Evolutionary conservation across 2,888 invertebrate species (phyloP).

Genomic region (Zeuzera pyrina): DNA sequence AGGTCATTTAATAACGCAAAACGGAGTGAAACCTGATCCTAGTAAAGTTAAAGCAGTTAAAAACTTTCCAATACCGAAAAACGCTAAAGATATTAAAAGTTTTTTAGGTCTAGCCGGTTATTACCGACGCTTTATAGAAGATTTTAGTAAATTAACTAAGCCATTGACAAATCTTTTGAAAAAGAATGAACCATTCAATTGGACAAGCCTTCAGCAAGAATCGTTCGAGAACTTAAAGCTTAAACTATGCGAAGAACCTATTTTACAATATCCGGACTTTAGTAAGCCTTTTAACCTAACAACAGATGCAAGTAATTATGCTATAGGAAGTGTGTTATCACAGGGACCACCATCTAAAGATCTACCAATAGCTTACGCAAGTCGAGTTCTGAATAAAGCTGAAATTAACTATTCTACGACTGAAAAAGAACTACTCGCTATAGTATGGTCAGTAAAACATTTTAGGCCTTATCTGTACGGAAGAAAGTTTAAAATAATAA

Average conservation of each 20-base stretch:
- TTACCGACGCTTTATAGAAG: conserved; percentile 26
- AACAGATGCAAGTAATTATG: conserved; percentile 1
- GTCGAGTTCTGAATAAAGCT: not conserved
- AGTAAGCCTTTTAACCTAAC: not conserved
- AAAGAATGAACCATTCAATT: conserved; percentile 7
- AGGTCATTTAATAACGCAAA: conserved; percentile 20
- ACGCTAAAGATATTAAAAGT: conserved; percentile 8
- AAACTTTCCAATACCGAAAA: conserved; percentile 11
- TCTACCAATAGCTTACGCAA: not conserved
- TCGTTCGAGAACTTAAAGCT: conserved; percentile 2
- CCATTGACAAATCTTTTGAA: conserved; percentile 6
- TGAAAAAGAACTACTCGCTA: not conserved
- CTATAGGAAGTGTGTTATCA: conserved; percentile 1
- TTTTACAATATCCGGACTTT: conserved; percentile 1
- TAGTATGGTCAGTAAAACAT: conserved; percentile 5
- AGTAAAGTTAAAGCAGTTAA: conserved; percentile 12
- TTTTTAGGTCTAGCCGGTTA: conserved; percentile 19
- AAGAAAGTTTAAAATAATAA: not conserved
- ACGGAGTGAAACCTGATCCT: conserved; percentile 22
- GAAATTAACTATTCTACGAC: not conserved
- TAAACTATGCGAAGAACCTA: not conserved
- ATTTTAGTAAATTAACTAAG: conserved; percentile 9
- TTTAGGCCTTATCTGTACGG: conserved; percentile 6
- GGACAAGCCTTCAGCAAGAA: conserved; percentile 3
- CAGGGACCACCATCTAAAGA: not conserved